Evolutionary conservation across 2,888 invertebrate species (phyloP), one percentile per base, ranked within the genome.

Genomic region (Hylaea fasciaria): DNA sequence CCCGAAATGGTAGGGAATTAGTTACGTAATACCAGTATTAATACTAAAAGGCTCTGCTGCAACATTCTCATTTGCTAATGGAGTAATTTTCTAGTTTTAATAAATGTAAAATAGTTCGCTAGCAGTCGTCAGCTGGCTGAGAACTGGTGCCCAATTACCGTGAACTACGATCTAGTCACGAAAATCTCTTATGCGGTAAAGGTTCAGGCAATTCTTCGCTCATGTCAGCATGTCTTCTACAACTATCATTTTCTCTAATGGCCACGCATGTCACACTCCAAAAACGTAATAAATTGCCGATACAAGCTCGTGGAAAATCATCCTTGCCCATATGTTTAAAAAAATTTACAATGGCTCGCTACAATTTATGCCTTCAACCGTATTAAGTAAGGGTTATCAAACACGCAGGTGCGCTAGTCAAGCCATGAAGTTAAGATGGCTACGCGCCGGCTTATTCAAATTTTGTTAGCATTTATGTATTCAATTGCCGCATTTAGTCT

Each of bases 201-300:
- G 77, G 79, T 80, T 74, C 73, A 75, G 73, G 73, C 69, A 74
- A 77, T 70, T 78, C 78, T 75, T 73, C 77, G 76, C 71, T 76
- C 72, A 71, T 77, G 81, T 85, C 82, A 82, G 83, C 77, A 70
- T 69, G 73, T 70, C 70, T 70, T 78, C 76, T 39, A 52, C 72
- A 72, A 80, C 78, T 82, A 76, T 81, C 77, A 85, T 87, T 86
- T 85, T 70, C 80, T 82, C 79, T 87, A 86, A 87, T 84, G 83
- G 82, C 78, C 78, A 76, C 74, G 48, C 68, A 62, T 57, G 59
- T 59, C 62, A 62, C 46, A 57, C 60, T 57, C 58, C 60, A 57
- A 69, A 68, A 74, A 71, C 51, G 61, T 54, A 51, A 60, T 66
- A 67, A 68, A 61, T 64, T 56, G 46, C 55, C 51, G 40, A 41